These are phyloP conservation scores for Mormoops blainvillei DNA, from an alignment of 2,113 vertebrate genomes.

Conservation along the genomic window DNA sequence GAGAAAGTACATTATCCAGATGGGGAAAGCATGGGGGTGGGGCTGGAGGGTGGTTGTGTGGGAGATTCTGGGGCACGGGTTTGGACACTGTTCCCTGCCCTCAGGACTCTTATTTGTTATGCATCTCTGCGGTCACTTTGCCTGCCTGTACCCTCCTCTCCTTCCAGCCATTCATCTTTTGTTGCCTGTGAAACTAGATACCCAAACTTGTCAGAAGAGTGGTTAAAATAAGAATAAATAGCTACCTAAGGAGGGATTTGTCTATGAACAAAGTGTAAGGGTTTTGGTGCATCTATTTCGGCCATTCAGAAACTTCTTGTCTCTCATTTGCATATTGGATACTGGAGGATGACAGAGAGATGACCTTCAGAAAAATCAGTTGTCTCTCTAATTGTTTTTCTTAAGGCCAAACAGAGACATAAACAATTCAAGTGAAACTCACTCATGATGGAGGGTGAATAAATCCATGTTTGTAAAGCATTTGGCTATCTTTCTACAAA, in stretches of 20 bases:
- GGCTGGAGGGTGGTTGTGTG: accelerated
- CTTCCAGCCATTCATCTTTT: neutral
- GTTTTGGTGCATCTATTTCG: neutral
- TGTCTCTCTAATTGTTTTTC: neutral
- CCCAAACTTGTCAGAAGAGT: neutral
- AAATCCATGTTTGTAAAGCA: neutral
- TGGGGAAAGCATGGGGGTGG: neutral
- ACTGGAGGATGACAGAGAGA: neutral
- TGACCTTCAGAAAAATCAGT: neutral
- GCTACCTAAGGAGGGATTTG: neutral
- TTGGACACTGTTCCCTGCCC: neutral
- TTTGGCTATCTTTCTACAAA: neutral
- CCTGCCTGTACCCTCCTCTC: neutral
- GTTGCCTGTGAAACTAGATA: neutral
- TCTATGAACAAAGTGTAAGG: neutral
- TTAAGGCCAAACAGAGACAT: neutral
- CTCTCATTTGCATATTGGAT: neutral
- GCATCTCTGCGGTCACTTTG: neutral
- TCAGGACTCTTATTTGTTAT: neutral
- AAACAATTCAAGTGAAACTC: neutral
- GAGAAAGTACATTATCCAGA: accelerated
- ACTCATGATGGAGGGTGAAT: neutral
- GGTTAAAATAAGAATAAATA: neutral
- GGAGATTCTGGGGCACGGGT: neutral
- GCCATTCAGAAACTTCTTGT: neutral